phyloP scores from a whole-genome alignment of 2,113 vertebrate species.

The Pedetes capensis region DNA sequence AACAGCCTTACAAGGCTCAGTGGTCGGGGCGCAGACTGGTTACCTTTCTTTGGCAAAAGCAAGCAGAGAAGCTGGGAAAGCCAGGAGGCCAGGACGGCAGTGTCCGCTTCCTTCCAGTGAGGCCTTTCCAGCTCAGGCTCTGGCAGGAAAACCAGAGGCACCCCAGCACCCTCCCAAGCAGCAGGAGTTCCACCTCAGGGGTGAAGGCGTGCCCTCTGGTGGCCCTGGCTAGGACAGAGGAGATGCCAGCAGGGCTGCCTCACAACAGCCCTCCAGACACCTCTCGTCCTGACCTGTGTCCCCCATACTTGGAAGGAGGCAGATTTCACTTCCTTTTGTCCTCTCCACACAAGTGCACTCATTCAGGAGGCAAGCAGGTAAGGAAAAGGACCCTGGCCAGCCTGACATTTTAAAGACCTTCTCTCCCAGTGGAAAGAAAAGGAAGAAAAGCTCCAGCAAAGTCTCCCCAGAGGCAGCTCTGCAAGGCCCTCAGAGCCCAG shows the following conservation, averaged over 20 bases:
- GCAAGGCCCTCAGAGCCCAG: neutral
- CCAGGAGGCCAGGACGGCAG: neutral
- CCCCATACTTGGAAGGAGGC: neutral
- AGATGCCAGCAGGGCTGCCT: neutral
- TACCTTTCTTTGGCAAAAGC: neutral
- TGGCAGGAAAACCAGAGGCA: neutral
- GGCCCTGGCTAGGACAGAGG: neutral
- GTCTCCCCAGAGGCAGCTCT: neutral
- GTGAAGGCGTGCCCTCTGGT: rapidly evolving
- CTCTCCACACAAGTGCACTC: neutral
- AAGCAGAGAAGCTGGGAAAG: neutral
- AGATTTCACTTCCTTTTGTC: neutral
- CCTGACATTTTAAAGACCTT: neutral
- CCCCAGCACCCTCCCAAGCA: neutral
- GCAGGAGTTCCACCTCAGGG: rapidly evolving
- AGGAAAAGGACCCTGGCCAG: neutral
- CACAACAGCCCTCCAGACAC: neutral
- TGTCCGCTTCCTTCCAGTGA: rapidly evolving
- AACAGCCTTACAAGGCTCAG: rapidly evolving
- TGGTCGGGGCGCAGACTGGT: neutral
- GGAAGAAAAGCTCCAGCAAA: neutral
- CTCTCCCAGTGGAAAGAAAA: neutral
- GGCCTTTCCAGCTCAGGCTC: neutral
- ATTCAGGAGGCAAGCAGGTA: too few relatives aligned
- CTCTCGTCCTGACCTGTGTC: neutral